Conservation (phyloP, 2,888 invertebrate species). For the Leptogaster cylindrica region DNA sequence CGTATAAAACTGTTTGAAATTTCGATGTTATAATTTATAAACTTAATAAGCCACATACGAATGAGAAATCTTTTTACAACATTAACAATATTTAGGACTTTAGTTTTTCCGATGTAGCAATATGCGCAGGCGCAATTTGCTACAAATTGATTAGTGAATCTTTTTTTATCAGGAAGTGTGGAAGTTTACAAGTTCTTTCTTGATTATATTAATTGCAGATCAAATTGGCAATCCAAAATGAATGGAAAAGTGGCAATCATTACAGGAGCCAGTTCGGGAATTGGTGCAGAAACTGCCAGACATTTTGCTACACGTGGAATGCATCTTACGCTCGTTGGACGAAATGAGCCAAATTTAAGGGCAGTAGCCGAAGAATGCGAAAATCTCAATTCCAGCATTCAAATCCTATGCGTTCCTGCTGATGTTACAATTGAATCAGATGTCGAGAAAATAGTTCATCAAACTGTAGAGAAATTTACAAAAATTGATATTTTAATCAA, state of each 20-base stretch:
- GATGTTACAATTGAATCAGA: slow-evolving; percentile 79
- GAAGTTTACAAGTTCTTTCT: no score
- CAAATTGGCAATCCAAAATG: no score
- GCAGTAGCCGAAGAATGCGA: slow-evolving; percentile 68
- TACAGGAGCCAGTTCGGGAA: slow-evolving; percentile 78
- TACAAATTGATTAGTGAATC: no score
- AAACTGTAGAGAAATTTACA: slow-evolving; percentile 76
- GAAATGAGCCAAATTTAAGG: slow-evolving; percentile 73
- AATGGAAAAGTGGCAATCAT: slow-evolving; percentile 68
- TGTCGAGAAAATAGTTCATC: slow-evolving; percentile 72
- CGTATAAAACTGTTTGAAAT: no score
- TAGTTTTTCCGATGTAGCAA: no score
- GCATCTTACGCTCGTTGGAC: slow-evolving; percentile 69
- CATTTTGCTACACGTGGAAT: slow-evolving; percentile 73
- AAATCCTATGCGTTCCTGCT: slow-evolving; percentile 68
- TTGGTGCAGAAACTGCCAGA: slow-evolving; percentile 73
- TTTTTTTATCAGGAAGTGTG: no score
- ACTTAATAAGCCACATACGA: no score
- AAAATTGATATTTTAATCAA: slow-evolving; percentile 85
- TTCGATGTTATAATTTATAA: no score
- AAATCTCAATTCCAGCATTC: slow-evolving; percentile 52
- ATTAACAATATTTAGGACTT: no score
- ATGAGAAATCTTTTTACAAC: no score
- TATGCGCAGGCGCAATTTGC: no score
- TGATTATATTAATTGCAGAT: no score